Base-by-base conservation (phyloP, 2,797 vertebrate genomes). In the Octomys mimax region DNA sequence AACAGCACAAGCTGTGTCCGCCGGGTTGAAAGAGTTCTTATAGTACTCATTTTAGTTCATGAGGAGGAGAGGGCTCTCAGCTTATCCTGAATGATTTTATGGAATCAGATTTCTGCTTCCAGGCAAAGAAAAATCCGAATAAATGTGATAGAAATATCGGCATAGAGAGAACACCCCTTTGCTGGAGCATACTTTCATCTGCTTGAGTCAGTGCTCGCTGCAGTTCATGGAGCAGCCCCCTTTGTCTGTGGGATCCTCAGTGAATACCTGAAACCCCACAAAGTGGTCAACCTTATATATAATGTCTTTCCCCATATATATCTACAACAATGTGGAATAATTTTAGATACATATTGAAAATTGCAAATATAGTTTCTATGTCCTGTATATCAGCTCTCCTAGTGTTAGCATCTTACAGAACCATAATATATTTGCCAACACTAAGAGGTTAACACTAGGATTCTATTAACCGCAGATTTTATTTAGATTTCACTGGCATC, bases 81-180 rank as follows among this genome's bases (percentile, higher is more conserved):
- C 33, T 89, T 62, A 86, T 66, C 61, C 26, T 95, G 66, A 39
- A 54, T 0, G 19, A 89, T 90, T 94, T 91, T 87, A 93, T 96
- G 61, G 75, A 73, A 52, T 95, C 42, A 46, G 26, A 36, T 96
- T 94, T 96, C 91, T 83, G 57, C 31, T 97, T 93, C 79, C 82
- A 87, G 75, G 90, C 84, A 92, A 93, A 91, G 49, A 19, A 94
- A 73, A 91, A n/a, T 93, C 82, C 78, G 46, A 85, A 87, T 68
- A 89, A 86, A 95, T 91, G 52, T 66, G 90, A 87, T 8, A 57
- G 54, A 93, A 96, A 82, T 33, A 79, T 12, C 31, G 28, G 52
- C 24, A 61, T 71, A 71, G 9, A 90, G 62, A 91, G 33, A 54
- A 49, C 3, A 36, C 13, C 85, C 33, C 52, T 80, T 87, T 73